Conservation (phyloP, 2,888 invertebrate species). For the Neoscelio sp. region DNA sequence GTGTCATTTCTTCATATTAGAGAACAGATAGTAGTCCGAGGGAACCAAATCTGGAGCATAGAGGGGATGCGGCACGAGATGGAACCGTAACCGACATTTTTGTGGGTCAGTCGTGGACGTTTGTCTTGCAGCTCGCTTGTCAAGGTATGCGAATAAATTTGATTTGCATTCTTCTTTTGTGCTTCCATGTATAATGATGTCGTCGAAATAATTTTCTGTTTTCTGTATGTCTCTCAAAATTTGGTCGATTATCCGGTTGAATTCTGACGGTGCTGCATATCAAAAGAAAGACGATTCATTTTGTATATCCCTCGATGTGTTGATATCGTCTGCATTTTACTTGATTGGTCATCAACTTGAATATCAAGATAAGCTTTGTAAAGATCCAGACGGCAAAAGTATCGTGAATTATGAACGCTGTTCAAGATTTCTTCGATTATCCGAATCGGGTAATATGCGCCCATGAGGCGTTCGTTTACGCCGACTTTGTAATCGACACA, state of each 20-base stretch:
- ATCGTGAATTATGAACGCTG: constrained; percentile 22
- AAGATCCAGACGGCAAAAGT: constrained; percentile 37
- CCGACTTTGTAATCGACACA: constrained; percentile 45
- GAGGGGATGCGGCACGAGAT: too few relatives aligned
- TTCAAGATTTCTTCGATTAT: constrained; percentile 42
- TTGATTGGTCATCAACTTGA: constrained; percentile 42
- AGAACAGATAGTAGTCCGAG: too few relatives aligned
- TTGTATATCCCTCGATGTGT: constrained; percentile 49
- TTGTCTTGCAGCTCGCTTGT: too few relatives aligned
- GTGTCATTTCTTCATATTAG: too few relatives aligned
- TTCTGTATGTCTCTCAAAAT: constrained; percentile 20
- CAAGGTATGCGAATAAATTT: constrained; percentile 23
- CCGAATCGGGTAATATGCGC: constrained; percentile 43
- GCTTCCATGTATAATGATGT: constrained; percentile 40
- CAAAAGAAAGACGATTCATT: constrained; percentile 44
- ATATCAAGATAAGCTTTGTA: constrained; percentile 47
- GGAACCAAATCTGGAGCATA: too few relatives aligned
- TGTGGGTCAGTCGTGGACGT: too few relatives aligned
- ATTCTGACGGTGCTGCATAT: constrained; percentile 45
- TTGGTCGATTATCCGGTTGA: constrained; percentile 46
- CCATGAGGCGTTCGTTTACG: constrained; percentile 32
- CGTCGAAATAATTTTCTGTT: constrained; percentile 54
- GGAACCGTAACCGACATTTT: too few relatives aligned
- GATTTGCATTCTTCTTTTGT: constrained; percentile 42
- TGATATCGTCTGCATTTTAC: constrained; percentile 48